Conservation (phyloP, 1,140 invertebrate genomes). For the Lepidotrigona ventralis region DNA sequence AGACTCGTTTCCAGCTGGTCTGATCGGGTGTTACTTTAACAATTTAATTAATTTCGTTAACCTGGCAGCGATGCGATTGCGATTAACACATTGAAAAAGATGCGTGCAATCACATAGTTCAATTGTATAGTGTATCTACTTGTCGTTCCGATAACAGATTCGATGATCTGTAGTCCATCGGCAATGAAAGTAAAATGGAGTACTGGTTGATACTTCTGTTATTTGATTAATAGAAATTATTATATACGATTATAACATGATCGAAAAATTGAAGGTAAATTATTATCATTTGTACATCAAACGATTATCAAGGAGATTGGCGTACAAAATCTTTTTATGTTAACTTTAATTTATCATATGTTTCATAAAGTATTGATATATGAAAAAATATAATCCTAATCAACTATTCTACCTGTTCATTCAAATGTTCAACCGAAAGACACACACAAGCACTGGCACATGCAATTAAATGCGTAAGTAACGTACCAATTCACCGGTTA, state of each 20-base stretch:
- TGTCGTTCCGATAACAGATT: slow-evolving; percentile 30
- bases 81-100: slow-evolving; percentile 39
- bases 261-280: background rate
- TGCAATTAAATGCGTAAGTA: background rate
- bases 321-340: background rate
- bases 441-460: slow-evolving; percentile 19
- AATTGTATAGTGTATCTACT: slow-evolving; percentile 53
- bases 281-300: background rate
- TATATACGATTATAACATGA: background rate
- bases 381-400: background rate
- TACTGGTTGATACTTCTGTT: slow-evolving; percentile 26
- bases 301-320: background rate
- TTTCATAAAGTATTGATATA: slow-evolving; percentile 12
- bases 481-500: background rate
- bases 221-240: slow-evolving; percentile 28
- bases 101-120: slow-evolving; percentile 48
- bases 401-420: slow-evolving; percentile 15
- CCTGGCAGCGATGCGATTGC: slow-evolving; percentile 58
- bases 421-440: background rate
- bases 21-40: slow-evolving; percentile 69
- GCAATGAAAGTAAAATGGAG: slow-evolving; percentile 11
- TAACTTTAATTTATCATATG: background rate
- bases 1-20: slow-evolving; percentile 79
- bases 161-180: slow-evolving; percentile 10
- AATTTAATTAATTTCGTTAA: slow-evolving; percentile 60